Evolutionary conservation across 2,797 vertebrate genomes (phyloP), one percentile per base, ranked within the genome.

Genomic region (Pseudomugil gertrudae): DNA sequence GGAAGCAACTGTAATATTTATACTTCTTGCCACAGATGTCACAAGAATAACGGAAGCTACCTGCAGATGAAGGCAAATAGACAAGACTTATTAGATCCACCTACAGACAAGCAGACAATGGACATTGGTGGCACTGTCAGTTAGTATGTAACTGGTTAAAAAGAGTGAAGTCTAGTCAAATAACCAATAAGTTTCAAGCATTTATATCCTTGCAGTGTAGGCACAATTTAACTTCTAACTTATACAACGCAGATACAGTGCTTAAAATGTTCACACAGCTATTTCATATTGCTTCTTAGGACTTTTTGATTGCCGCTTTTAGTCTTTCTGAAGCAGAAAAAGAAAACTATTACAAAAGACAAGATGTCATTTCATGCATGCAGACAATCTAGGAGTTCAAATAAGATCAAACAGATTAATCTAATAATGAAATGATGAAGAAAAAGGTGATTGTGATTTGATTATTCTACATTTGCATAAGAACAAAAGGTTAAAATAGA

Each of bases 1-100:
- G 98, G 93, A 99, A 99, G 86, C 98, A 99, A 93, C 97, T 99
- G 91, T 99, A 99, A 87, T 99, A 99, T 90, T 99, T 99, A 75
- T 99, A 99, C 84, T 99, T 99, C 92, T 99, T 99, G 75, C 98
- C 98, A 62, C 98, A 99, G 82, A 99, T 98, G 89, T 99, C 98
- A 90, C 98, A 99, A 0, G 97, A 97, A 89, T 99, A 99, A 91
- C 98, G 96, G 94, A 99, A 99, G 86, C 96, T 96, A 91, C 95
- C 98, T 98, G 92, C 23, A 85, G 80, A 71, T 36, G 5, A 64
- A 76, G 81, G 45, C 64, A 4, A 79, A 47, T 79, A 38, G 57
- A 17, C 58, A 57, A 60, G 33, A 68, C 54, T 67, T 29, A 26
- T 35, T 26, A 27, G 40, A 54, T 40, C 35, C 32, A 33, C 60